Evolutionary conservation across 2,888 invertebrate species (phyloP).

Genomic region (Exephanes ischioxanthus): DNA sequence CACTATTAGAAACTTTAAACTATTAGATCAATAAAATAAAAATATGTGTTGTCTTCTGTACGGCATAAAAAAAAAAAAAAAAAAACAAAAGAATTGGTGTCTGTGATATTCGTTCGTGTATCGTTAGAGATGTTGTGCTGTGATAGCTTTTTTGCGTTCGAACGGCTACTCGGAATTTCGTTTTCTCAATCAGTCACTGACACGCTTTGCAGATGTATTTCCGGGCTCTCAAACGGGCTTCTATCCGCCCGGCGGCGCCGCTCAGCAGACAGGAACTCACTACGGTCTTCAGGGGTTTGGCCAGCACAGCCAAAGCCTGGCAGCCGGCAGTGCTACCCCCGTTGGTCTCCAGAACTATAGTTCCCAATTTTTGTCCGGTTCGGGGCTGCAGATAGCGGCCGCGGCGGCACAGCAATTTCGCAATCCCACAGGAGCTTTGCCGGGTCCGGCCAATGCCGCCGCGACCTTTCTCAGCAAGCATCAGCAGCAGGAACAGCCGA

Average conservation of each 20-base stretch:
- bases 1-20: background rate
- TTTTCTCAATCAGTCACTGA: background rate
- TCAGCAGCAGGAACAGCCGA: conserved; percentile 83
- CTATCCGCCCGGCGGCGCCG: conserved; percentile 83
- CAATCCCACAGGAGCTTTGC: conserved; percentile 86
- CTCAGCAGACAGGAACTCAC: conserved; percentile 83
- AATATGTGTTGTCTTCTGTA: conserved; percentile 20
- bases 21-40: conserved; percentile 22
- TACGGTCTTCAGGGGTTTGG: conserved; percentile 85
- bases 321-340: conserved; percentile 84
- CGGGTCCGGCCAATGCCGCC: conserved; percentile 81
- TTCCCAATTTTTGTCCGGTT: conserved; percentile 87
- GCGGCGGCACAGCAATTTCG: conserved; percentile 89
- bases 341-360: conserved; percentile 86
- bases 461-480: conserved; percentile 83
- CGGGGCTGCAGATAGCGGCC: conserved; percentile 88
- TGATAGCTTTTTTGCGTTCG: conserved; percentile 35
- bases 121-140: conserved; percentile 43
- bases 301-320: conserved; percentile 82
- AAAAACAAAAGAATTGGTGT: background rate
- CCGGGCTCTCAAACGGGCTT: conserved; percentile 84
- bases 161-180: background rate
- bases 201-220: conserved; percentile 80
- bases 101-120: conserved; percentile 31
- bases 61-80: background rate